phyloP scores from a whole-genome alignment of 2,888 invertebrate genomes.

The Conus canariensis region DNA sequence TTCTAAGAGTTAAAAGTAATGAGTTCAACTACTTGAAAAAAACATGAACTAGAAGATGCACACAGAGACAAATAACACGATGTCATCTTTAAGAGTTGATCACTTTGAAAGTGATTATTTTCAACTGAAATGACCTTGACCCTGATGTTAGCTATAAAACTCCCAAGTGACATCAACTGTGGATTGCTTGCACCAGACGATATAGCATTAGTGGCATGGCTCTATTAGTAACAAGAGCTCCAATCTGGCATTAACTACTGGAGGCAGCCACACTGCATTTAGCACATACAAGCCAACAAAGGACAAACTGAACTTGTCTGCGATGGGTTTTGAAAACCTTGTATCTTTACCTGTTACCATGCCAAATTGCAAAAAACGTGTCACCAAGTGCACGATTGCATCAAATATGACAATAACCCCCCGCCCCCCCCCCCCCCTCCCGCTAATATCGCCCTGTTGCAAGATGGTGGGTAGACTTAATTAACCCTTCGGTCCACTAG shows the following conservation, averaged over 20 bases:
- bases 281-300: not conserved
- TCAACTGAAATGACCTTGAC: conserved; percentile 7
- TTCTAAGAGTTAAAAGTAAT: not conserved
- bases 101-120: not conserved
- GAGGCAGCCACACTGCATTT: not conserved
- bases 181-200: not conserved
- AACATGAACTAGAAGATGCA: not conserved
- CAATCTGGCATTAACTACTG: not conserved
- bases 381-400: not conserved
- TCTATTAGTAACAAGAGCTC: not conserved
- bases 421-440: no score
- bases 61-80: not conserved
- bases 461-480: no score
- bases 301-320: not conserved
- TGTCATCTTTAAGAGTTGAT: not conserved
- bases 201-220: no score
- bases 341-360: not conserved
- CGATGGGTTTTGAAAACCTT: not conserved
- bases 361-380: not conserved
- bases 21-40: not conserved
- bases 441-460: no score
- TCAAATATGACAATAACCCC: not conserved
- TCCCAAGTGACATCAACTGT: not conserved
- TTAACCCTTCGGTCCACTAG: no score
- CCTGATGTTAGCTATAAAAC: not conserved